Conservation (phyloP, 2,888 invertebrate species). For the Chrysina gloriosa region DNA sequence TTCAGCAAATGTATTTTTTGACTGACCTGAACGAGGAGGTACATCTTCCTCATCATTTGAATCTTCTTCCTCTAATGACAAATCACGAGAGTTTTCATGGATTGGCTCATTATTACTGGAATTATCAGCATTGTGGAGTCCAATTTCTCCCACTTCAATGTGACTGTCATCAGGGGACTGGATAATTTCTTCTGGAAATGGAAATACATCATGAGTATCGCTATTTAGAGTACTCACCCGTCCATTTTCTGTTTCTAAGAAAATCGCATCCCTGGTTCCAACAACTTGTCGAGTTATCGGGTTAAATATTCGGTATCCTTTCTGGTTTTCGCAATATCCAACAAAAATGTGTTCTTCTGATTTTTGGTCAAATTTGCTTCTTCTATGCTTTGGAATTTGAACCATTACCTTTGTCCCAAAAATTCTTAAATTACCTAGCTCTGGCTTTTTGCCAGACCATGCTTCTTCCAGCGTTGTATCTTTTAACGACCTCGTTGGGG, state of each 20-base stretch:
- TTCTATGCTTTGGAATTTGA: no score
- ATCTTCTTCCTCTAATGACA: background rate
- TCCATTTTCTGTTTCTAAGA: no score
- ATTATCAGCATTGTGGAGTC: no score
- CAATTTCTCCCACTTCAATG: constrained; percentile 12
- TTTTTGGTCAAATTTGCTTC: no score
- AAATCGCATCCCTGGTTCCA: constrained; percentile 5
- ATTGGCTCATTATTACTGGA: background rate
- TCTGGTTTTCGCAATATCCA: constrained; percentile 1
- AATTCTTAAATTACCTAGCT: constrained; percentile 21
- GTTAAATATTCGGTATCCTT: constrained; percentile 15
- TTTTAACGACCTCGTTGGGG: no score
- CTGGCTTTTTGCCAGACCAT: no score
- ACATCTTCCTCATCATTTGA: background rate
- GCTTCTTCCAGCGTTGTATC: no score
- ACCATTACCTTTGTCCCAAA: constrained; percentile 19
- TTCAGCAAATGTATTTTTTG: background rate
- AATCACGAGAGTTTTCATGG: background rate
- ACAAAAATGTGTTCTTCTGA: no score
- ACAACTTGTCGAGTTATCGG: background rate
- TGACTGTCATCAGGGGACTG: background rate
- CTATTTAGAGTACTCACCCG: background rate
- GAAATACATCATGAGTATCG: background rate
- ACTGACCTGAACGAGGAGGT: background rate
- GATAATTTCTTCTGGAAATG: background rate